Base-by-base conservation (phyloP, 2,888 invertebrate species). In the Micropterix aruncella region DNA sequence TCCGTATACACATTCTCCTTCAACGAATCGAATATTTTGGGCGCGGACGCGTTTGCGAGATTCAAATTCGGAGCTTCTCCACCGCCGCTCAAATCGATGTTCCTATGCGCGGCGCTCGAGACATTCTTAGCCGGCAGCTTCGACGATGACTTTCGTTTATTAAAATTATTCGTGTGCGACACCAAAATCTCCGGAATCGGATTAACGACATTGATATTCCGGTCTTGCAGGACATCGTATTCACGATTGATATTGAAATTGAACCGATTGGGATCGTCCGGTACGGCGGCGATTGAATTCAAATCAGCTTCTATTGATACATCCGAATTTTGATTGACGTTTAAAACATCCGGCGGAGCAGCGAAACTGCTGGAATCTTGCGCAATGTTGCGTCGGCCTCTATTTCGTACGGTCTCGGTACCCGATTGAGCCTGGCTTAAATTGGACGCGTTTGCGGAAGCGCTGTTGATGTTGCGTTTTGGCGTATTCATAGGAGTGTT, bases 1-100 rank as follows among this genome's bases (percentile, higher is more conserved):
- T 89, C 85, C n/a, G 84, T 78, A 57, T 87, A 89, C 2, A 89
- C 84, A 55, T 83, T 83, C 57, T 88, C 86, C 49, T 83, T 72
- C 16, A 83, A 64, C 4, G 80, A 73, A 53, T 83, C 82, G 57
- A 81, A 81, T 43, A 80, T 66, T 56, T 81, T 81, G 1, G 77
- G 74, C 2, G 80, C 77, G 9, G 76, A 75, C 2, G 66, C 61
- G 2, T 66, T 63, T 2, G 68, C 69, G 43, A 69, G 54, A 50
- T 70, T 70, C 16, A 65, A 69, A 50, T 67, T 66, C 4, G 65
- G 61, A 47, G 57, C 55, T 46, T 65, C 66, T 2, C 63, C 61
- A 3, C 63, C 59, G 53, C 65, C 61, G 12, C 64, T 62, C 47
- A 65, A 63, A 46, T 67, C 66, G 4, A 67, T 57, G 48, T 70